Percentiles rank a stretch among this genome's conserved stretches.
phyloP scores from a whole-genome alignment of 2,797 vertebrate genomes.

The Sphenopsis melanotis region DNA sequence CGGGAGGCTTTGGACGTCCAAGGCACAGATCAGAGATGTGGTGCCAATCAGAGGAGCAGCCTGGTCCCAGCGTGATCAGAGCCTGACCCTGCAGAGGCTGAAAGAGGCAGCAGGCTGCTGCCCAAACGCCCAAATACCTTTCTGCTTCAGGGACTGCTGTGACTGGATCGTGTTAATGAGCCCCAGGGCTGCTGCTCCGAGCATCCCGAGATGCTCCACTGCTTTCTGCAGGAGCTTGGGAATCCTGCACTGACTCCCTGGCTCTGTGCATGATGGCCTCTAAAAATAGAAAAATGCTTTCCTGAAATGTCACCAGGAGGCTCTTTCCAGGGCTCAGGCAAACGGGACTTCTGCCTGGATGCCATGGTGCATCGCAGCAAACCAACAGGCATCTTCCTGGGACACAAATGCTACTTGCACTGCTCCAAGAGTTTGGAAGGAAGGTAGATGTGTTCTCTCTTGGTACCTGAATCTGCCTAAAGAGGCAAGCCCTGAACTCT shows the following conservation, averaged over 20 bases:
- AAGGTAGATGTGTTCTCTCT: not conserved
- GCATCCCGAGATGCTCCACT: not conserved
- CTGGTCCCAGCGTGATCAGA: not conserved
- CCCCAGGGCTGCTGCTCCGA: not conserved
- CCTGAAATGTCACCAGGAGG: not conserved
- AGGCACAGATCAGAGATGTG: not conserved
- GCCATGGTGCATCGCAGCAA: not conserved
- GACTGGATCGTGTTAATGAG: not conserved
- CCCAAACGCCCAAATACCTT: not conserved
- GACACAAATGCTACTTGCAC: not conserved
- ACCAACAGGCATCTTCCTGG: not conserved
- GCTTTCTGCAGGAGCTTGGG: not conserved
- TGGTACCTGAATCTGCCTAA: not conserved
- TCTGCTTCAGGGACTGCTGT: slow-evolving; percentile 23
- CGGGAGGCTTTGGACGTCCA: not conserved
- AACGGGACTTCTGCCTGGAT: not conserved
- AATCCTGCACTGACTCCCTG: not conserved
- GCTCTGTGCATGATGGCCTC: not conserved
- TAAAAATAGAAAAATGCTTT: not conserved
- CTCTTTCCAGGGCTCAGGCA: not conserved
- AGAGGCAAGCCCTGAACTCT: not conserved
- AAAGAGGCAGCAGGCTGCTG: not conserved
- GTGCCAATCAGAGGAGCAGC: not conserved
- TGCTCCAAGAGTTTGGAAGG: not conserved
- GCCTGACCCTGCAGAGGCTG: not conserved